Evolutionary conservation across 2,113 vertebrate genomes (phyloP).

Genomic region (Forbesichthys papilliferus): DNA sequence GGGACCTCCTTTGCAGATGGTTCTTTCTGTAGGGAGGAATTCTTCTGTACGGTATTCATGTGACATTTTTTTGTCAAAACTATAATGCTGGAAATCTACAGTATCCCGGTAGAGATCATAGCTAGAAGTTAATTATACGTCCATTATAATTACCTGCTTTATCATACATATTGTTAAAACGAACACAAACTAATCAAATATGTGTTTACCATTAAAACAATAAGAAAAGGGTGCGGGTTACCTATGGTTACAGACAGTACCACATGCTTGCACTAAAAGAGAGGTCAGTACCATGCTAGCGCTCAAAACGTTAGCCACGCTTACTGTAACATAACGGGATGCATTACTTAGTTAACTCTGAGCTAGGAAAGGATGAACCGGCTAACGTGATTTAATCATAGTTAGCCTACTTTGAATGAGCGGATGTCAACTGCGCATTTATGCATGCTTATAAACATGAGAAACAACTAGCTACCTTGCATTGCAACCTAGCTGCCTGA

Average conservation of each 20-base stretch:
- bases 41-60: background rate
- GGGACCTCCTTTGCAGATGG: background rate
- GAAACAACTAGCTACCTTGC: background rate
- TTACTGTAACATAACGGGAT: no score
- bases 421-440: background rate
- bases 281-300: no score
- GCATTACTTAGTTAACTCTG: background rate
- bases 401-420: background rate
- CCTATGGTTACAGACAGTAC: no score
- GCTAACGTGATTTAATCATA: background rate
- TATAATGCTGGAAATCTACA: background rate
- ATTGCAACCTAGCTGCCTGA: background rate
- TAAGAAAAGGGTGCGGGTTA: background rate
- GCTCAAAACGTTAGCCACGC: no score
- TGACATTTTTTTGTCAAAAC: no score
- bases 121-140: no score
- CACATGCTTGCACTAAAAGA: background rate
- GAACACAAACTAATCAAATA: no score
- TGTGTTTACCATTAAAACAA: no score
- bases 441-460: background rate
- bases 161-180: no score
- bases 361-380: background rate
- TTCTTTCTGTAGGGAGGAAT: background rate
- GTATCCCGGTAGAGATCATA: no score
- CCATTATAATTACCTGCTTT: no score